A percentile compares a stretch with the other conserved stretches of the same genome.
These are phyloP conservation scores for Hirtodrosophila alboralis DNA, from an alignment of 2,888 invertebrate genomes.

Conservation along the genomic window DNA sequence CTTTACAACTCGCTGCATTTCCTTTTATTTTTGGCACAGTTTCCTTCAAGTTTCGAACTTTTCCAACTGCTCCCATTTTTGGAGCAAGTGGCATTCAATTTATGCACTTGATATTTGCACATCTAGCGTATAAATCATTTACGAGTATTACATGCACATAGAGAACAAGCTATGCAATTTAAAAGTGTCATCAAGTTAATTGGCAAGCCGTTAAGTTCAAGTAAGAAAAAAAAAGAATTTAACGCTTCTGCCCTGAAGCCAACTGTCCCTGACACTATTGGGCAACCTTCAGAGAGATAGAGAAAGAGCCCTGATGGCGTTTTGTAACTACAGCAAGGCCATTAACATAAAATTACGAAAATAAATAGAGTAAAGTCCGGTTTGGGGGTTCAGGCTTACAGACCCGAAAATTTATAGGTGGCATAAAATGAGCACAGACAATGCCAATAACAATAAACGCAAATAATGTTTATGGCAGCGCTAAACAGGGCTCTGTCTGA, in stretches of 20 bases:
- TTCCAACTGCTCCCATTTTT: constrained; percentile 44
- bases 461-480: constrained; percentile 76
- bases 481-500: constrained; percentile 54
- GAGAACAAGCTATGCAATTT: constrained; percentile 25
- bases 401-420: constrained; percentile 71
- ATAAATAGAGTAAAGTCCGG: constrained; percentile 59
- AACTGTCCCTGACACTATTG: constrained; percentile 2
- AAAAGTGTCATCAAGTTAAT: constrained; percentile 64
- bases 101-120: constrained; percentile 36
- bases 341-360: constrained; percentile 75
- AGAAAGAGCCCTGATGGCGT: not conserved
- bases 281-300: too few species aligned
- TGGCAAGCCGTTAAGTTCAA: constrained; percentile 43
- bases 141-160: constrained; percentile 30
- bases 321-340: constrained; percentile 41
- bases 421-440: constrained; percentile 74
- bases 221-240: constrained; percentile 22
- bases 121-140: constrained; percentile 41
- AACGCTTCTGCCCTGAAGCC: constrained; percentile 26
- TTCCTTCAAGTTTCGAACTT: constrained; percentile 1
- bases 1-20: constrained; percentile 9
- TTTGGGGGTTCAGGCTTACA: constrained; percentile 11
- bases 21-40: constrained; percentile 28
- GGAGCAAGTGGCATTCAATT: constrained; percentile 33
- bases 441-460: constrained; percentile 80